Evolutionary conservation across 2,113 vertebrate species (phyloP).

Genomic region (Tauraco erythrolophus): DNA sequence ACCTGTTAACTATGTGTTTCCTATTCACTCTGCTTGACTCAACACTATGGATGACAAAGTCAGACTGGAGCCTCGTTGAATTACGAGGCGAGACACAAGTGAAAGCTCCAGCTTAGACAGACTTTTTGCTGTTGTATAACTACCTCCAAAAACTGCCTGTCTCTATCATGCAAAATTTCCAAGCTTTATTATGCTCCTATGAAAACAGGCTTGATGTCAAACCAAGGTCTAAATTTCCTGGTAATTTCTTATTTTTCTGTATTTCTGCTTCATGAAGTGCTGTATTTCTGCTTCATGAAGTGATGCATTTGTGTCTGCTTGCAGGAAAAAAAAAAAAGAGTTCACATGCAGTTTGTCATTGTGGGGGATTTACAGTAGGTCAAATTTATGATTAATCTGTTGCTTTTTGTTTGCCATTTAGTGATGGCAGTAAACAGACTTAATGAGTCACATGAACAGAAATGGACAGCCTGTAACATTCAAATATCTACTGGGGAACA

Average conservation of each 20-base stretch:
- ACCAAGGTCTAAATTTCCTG: background rate
- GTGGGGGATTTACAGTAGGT: conserved; percentile 13
- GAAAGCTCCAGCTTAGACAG: background rate
- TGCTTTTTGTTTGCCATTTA: conserved; percentile 35
- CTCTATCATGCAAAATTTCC: background rate
- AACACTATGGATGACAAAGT: background rate
- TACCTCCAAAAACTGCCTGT: background rate
- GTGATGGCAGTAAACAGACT: conserved; percentile 15
- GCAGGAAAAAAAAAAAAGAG: background rate
- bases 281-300: background rate
- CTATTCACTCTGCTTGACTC: background rate
- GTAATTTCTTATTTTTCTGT: background rate
- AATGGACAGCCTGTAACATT: conserved; percentile 5
- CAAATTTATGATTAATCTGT: conserved; percentile 33
- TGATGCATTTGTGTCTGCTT: background rate
- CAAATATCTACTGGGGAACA: background rate
- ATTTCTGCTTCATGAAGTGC: background rate
- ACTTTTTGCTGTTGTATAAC: background rate
- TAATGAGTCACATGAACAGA: background rate
- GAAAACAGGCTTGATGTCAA: background rate
- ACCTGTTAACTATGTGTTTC: conserved; percentile 58
- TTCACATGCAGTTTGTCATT: background rate
- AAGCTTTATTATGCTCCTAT: background rate
- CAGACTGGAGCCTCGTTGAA: background rate
- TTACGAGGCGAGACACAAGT: background rate